Percentiles rank a stretch among this genome's conserved stretches.
phyloP scores from a whole-genome alignment of 2,888 invertebrate species.

The Clepsis dumicolana region DNA sequence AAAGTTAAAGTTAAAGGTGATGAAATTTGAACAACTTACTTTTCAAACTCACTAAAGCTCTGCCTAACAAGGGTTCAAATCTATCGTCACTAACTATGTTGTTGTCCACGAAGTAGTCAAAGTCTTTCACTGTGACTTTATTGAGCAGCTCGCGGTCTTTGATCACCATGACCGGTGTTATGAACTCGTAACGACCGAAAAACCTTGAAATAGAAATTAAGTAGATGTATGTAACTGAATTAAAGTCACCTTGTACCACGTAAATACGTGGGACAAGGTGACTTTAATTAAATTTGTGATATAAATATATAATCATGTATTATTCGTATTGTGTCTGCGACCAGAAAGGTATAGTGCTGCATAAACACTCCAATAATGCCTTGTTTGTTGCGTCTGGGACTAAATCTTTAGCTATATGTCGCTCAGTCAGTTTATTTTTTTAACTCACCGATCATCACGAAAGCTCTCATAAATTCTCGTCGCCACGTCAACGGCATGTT shows the following conservation, averaged over 20 bases:
- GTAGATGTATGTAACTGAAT: background rate
- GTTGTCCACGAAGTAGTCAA: conserved; percentile 84
- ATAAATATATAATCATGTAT: too few relatives aligned
- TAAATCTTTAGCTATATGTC: too few relatives aligned
- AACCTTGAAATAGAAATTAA: conserved; percentile 61
- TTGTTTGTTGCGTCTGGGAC: too few relatives aligned
- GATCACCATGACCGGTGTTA: conserved; percentile 67
- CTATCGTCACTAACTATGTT: conserved; percentile 65
- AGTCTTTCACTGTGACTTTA: conserved; percentile 82
- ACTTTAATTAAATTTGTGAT: too few relatives aligned
- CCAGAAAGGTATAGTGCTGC: too few relatives aligned
- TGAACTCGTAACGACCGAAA: conserved; percentile 77
- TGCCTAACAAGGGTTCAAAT: conserved; percentile 79
- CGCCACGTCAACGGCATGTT: conserved; percentile 52
- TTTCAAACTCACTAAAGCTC: conserved; percentile 53
- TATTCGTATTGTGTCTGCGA: too few relatives aligned
- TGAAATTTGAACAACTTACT: background rate
- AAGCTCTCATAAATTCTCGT: conserved; percentile 54
- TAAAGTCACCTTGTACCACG: too few relatives aligned
- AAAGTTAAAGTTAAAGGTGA: background rate
- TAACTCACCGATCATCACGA: conserved; percentile 61
- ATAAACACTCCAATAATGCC: too few relatives aligned
- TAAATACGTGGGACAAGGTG: too few relatives aligned
- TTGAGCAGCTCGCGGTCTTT: conserved; percentile 81
- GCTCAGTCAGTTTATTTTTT: background rate